Percentiles rank a stretch among this genome's conserved stretches.
Evolutionary conservation across 2,888 invertebrate genomes (phyloP).

Genomic region (Tetranychus piercei): DNA sequence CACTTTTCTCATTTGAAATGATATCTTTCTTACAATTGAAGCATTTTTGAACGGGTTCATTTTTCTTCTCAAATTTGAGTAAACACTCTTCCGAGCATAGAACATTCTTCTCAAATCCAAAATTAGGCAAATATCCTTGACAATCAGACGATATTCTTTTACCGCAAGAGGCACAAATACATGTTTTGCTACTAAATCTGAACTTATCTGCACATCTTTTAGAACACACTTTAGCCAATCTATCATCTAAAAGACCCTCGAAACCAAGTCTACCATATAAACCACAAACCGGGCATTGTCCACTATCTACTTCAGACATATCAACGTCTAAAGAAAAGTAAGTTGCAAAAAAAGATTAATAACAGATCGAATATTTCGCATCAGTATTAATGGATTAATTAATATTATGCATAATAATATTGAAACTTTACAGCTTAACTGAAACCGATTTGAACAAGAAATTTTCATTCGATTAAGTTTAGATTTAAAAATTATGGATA

Average conservation of each 20-base stretch:
- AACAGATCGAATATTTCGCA: neutral
- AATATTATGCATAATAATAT: too few species aligned
- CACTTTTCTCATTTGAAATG: neutral
- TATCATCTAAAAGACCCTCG: neutral
- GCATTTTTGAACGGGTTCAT: conserved; percentile 13
- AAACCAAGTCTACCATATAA: conserved; percentile 17
- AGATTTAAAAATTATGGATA: too few species aligned
- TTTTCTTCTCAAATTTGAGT: conserved; percentile 9
- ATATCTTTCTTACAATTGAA: conserved; percentile 13
- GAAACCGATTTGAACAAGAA: too few species aligned
- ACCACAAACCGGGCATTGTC: conserved; percentile 5
- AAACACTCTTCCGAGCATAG: conserved; percentile 18
- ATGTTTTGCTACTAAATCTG: conserved; percentile 1
- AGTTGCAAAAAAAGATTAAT: neutral
- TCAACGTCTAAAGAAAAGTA: neutral
- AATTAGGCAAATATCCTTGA: conserved; percentile 16
- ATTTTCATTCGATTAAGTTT: too few species aligned
- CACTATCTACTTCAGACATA: neutral
- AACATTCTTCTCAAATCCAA: conserved; percentile 8
- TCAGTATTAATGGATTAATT: too few species aligned
- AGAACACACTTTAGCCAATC: neutral
- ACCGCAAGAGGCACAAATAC: neutral
- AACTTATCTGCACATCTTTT: conserved; percentile 8
- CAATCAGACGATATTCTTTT: conserved; percentile 12
- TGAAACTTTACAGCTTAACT: too few species aligned